Percentiles rank a stretch among this genome's conserved stretches.
Conservation (phyloP, 2,113 vertebrate genomes). For the Microtus ochrogaster region DNA sequence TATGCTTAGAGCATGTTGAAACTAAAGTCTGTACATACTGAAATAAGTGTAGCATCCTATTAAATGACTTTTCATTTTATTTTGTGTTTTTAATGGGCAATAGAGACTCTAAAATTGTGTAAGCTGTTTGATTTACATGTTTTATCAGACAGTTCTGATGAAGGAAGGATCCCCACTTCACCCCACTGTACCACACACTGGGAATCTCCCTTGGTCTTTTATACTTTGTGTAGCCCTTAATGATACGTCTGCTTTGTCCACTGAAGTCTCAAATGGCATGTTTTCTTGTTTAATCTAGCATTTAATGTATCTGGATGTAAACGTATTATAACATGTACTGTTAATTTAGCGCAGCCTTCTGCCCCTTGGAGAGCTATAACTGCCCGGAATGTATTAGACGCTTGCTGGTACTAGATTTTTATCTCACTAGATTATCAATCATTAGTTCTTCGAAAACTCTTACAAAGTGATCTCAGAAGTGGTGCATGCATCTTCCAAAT, state of each 20-base stretch:
- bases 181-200: not conserved
- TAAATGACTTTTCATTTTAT: slow-evolving; percentile 4
- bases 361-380: slow-evolving; percentile 24
- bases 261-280: slow-evolving; percentile 26
- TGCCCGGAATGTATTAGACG: not conserved
- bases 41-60: not conserved
- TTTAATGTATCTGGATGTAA: slow-evolving; percentile 49
- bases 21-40: not conserved
- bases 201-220: not conserved
- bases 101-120: not conserved
- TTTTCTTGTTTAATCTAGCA: slow-evolving; percentile 67
- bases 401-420: slow-evolving; percentile 52
- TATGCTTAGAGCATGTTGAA: not conserved
- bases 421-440: slow-evolving; percentile 57
- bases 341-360: slow-evolving; percentile 2
- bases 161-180: not conserved
- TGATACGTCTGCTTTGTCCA: slow-evolving; percentile 1
- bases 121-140: not conserved
- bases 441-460: slow-evolving; percentile 53
- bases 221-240: slow-evolving; percentile 45
- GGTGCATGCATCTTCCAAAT: not conserved
- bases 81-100: not conserved
- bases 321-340: slow-evolving; percentile 17
- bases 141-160: not conserved
- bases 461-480: slow-evolving; percentile 35